Evolutionary conservation across 2,888 invertebrate species (phyloP), one percentile per base, ranked within the genome.

Genomic region (Cinara cedri): DNA sequence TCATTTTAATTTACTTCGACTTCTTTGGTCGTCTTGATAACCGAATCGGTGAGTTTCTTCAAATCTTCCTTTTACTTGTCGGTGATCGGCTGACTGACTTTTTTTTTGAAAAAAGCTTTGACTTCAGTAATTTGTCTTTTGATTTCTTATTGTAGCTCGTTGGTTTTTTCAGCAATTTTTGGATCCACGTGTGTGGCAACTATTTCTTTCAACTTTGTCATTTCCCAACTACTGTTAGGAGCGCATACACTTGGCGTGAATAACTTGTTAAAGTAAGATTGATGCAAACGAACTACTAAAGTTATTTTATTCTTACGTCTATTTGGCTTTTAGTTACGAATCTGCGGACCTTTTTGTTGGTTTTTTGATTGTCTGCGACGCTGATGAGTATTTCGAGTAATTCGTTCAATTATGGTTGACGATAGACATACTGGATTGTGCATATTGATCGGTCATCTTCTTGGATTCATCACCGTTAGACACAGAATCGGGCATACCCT

Each of bases 11-110:
- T 68, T 46, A 68, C 76, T 49, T 78, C 76, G 11, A 60, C 9
- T 0, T 78, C 76, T 42, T 78, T 78, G 49, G 76, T 68, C 0
- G 26, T 3, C 60, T 78, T 78, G 21, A 68, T 3, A 0, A 78
- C 1, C 1, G 24, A 13, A 1, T 78, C 76, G 19, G 76, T 19
- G 11, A 78, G 1, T 68, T 68, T 78, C 68, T 78, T 78, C 16
- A 68, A 14, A 6, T 78, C 76, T 1, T 60, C 42, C 49, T 72
- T 72, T 26, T 51, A 72, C 19, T 78, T 78, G 10, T 78, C 76
- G 16, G 34, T 57, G 8, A 78, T 16, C 0, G 57, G 76, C 11
- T 78, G 68, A 46, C 49, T 34, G 19, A 78, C 13, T 68, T 68
- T 78, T 0, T 78, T 68, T 0, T 78, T 68, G n/a, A 78, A 68